Percentiles rank a stretch among this genome's conserved stretches.
phyloP scores from a whole-genome alignment of 2,888 invertebrate genomes.

The Altica lythri region DNA sequence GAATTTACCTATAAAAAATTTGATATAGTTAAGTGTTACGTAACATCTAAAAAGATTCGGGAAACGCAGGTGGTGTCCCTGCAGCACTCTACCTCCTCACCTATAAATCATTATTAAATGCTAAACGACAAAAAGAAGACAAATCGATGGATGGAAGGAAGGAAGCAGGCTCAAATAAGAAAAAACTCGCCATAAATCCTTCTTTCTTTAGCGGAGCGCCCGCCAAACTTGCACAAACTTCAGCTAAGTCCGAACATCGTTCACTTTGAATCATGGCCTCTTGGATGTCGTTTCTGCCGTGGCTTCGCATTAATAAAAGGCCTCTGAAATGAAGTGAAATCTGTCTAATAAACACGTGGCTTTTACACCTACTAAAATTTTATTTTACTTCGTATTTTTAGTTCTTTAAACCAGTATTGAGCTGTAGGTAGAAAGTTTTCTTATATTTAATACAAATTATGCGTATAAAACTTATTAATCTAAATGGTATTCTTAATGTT shows the following conservation, averaged over 20 bases:
- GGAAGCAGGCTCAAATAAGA: conserved; percentile 50
- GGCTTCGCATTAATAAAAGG: conserved; percentile 55
- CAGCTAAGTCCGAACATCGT: conserved; percentile 57
- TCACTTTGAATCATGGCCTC: conserved; percentile 58
- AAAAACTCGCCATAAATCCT: conserved; percentile 56
- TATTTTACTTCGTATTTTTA: too few relatives aligned
- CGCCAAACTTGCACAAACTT: conserved; percentile 56
- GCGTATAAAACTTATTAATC: too few relatives aligned
- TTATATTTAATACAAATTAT: too few relatives aligned
- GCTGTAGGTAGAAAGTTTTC: too few relatives aligned
- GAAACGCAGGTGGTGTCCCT: conserved; percentile 44
- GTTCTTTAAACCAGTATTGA: too few relatives aligned
- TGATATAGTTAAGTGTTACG: too few relatives aligned
- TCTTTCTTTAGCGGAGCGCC: conserved; percentile 54
- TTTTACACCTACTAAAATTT: conserved; percentile 9
- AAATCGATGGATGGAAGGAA: conserved; percentile 57
- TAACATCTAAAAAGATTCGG: conserved; percentile 12
- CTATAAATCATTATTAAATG: conserved; percentile 57
- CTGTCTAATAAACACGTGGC: conserved; percentile 25
- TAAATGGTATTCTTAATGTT: too few relatives aligned
- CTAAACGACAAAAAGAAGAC: conserved; percentile 58
- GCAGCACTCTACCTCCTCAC: conserved; percentile 33
- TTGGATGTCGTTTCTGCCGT: conserved; percentile 54
- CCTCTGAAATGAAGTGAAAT: conserved; percentile 43
- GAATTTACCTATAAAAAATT: too few relatives aligned